These are phyloP conservation scores for Hermodice carunculata DNA, from an alignment of 2,888 invertebrate genomes.

Conservation along the genomic window DNA sequence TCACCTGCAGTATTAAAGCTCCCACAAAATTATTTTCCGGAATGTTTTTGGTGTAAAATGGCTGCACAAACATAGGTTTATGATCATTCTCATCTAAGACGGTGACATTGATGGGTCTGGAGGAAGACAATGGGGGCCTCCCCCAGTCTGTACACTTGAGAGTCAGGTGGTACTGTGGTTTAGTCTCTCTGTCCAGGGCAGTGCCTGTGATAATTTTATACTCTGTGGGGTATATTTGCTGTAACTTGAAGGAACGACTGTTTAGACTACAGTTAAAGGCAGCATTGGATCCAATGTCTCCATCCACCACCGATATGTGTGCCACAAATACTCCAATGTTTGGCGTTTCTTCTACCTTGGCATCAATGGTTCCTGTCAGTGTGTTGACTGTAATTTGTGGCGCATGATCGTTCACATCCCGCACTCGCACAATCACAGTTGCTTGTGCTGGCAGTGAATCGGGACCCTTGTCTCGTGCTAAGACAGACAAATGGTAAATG, in stretches of 20 bases:
- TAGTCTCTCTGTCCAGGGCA: constrained; percentile 91
- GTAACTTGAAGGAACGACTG: constrained; percentile 88
- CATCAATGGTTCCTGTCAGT: constrained; percentile 80
- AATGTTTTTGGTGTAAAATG: constrained; percentile 79
- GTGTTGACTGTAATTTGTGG: constrained; percentile 87
- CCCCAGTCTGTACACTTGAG: constrained; percentile 69
- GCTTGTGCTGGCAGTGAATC: constrained; percentile 85
- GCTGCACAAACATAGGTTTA: constrained; percentile 70
- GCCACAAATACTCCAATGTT: constrained; percentile 92
- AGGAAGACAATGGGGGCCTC: constrained; percentile 10
- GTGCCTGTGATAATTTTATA: constrained; percentile 81
- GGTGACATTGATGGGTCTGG: constrained; percentile 17
- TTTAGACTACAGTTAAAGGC: constrained; percentile 80
- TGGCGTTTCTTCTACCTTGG: constrained; percentile 74
- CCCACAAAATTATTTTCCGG: constrained; percentile 84
- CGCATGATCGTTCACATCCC: constrained; percentile 90
- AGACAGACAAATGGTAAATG: constrained; percentile 28
- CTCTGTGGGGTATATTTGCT: constrained; percentile 79
- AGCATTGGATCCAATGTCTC: constrained; percentile 91
- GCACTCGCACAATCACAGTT: constrained; percentile 67
- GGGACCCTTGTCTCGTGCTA: constrained; percentile 31
- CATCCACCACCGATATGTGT: constrained; percentile 92
- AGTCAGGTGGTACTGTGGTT: constrained; percentile 91
- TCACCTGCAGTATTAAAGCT: constrained; percentile 80
- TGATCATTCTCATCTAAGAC: constrained; percentile 70